Base-by-base conservation (phyloP, 23 tunicate genomes). In the Ciona savignyi region DNA sequence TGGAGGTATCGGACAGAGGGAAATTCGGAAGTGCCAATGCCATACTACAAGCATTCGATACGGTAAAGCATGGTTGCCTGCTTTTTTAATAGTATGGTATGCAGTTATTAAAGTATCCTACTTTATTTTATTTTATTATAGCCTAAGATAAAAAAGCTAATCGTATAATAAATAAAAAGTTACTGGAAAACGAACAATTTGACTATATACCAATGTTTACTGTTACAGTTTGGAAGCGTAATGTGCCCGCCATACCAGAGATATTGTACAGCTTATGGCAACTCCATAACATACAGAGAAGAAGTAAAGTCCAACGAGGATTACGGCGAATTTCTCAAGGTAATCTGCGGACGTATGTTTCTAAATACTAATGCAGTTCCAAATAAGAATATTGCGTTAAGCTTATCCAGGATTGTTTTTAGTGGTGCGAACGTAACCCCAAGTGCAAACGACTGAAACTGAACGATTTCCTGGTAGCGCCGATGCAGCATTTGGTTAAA, bases 351-450 rank as follows among this genome's bases (percentile, higher is more conserved):
- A 20, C 61, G 20, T 11, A 49, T 49, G 20, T 20, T 11, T 49
- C 20, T 49, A 15, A 49, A 49, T 11, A 49, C 15, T 11, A 49
- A 49, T 49, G 15, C 20, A 11, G 15, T 49, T 49, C 19, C 20
- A 20, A 49, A 11, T 49, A 11, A 11, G 19, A 49, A 49, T 49
- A 11, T 49, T 49, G 15, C 20, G 15, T 49, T 11, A 49, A 11
- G 15, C 20, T 49, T 49, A 11, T 49, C 20, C 20, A 11, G 61
- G 20, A 15, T 15, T 49, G 20, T 49, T 20, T 27, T 31, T 73
- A 84, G 89, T 84, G 89, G 89, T 84, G 89, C 34, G 89, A 84
- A 56, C 60, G 70, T n/a, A 84, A 77, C 56, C 60, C 82, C 1
- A 48, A 77, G 31, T 84, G 89, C 66, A 77, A 84, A 34, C 66